These are phyloP conservation scores for Chiloscyllium plagiosum DNA, from an alignment of 2,113 vertebrate species.

Conservation along the genomic window DNA sequence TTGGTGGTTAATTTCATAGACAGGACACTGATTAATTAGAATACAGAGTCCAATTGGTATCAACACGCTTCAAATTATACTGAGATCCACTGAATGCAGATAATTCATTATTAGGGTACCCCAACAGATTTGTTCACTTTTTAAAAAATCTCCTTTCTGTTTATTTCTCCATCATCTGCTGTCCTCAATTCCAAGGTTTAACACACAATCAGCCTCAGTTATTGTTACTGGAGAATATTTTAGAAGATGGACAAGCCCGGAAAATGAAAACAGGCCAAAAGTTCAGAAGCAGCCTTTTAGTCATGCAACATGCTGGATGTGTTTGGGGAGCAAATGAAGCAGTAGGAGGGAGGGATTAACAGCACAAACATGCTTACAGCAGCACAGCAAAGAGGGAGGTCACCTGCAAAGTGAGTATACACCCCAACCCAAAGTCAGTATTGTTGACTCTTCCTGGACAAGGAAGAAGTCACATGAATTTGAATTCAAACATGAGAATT, in stretches of 20 bases:
- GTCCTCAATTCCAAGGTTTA: background rate
- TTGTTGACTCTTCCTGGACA: background rate
- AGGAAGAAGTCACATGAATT: background rate
- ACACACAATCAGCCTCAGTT: background rate
- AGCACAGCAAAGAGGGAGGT: background rate
- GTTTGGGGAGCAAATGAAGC: background rate
- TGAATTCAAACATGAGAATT: too few species aligned
- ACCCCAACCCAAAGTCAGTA: background rate
- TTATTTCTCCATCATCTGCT: background rate
- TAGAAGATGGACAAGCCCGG: background rate
- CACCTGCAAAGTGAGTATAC: background rate
- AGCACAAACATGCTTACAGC: background rate
- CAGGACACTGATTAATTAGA: background rate
- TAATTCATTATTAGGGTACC: background rate
- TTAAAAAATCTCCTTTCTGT: background rate
- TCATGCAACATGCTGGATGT: background rate
- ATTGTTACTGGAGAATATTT: background rate
- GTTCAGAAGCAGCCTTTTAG: constrained; percentile 8
- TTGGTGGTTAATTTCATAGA: background rate
- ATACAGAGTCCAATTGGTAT: background rate
- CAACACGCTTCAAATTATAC: background rate
- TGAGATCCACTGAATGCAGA: too few species aligned
- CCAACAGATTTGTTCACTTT: background rate
- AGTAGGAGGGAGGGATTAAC: background rate
- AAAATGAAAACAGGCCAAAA: background rate